phyloP scores from a whole-genome alignment of 92 coral and sea anemone species.

The Plumapathes pennacea region DNA sequence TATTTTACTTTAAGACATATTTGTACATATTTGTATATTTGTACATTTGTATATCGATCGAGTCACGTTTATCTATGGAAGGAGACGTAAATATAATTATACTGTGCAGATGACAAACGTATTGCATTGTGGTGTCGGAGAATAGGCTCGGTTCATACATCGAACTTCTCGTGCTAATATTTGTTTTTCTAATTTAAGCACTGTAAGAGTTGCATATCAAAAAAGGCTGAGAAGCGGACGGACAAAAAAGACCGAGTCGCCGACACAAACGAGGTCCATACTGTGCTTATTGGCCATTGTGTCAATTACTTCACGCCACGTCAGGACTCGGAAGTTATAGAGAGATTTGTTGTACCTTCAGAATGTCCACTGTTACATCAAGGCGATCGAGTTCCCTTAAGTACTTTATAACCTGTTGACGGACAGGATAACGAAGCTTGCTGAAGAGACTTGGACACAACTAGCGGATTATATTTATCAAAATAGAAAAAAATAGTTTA shows the following conservation, averaged over 20 bases:
- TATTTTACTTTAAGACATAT: too few relatives aligned
- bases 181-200: too few relatives aligned
- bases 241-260: background rate
- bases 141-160: too few relatives aligned
- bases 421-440: background rate
- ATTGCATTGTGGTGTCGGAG: too few relatives aligned
- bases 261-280: too few relatives aligned
- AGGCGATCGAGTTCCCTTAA: constrained; percentile 70
- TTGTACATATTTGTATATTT: too few relatives aligned
- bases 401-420: constrained; percentile 71
- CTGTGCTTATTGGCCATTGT: too few relatives aligned
- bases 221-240: background rate
- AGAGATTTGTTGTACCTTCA: constrained; percentile 62
- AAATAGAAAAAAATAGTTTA: background rate
- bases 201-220: background rate
- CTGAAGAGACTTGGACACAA: background rate
- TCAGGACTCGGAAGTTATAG: background rate
- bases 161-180: too few relatives aligned
- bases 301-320: background rate
- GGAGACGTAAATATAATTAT: too few relatives aligned
- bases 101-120: too few relatives aligned
- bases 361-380: constrained; percentile 63
- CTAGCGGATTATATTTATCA: background rate
- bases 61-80: too few relatives aligned
- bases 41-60: too few relatives aligned